These are phyloP conservation scores for Parazoanthus swiftii DNA, from an alignment of 92 coral and sea anemone species.

Conservation along the genomic window DNA sequence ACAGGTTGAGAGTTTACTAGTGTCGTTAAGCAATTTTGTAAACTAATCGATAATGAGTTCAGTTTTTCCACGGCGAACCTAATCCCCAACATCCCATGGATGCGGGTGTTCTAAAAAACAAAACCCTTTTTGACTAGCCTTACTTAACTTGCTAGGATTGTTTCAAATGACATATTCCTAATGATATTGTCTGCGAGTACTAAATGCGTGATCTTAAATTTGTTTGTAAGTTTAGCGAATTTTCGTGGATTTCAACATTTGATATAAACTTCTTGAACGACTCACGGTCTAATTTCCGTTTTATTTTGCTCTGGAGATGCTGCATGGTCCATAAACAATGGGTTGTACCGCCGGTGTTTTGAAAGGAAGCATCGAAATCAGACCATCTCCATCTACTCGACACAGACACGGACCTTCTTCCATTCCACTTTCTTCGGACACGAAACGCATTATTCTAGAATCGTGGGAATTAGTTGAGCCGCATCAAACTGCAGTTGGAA, in stretches of 20 bases:
- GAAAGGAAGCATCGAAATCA: background rate
- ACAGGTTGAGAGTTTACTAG: too few relatives aligned
- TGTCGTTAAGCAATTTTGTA: background rate
- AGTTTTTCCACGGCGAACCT: background rate
- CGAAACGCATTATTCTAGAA: slow-evolving; percentile 42
- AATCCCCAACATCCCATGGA: too few relatives aligned
- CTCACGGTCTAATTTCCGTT: background rate
- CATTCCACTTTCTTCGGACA: slow-evolving; percentile 47
- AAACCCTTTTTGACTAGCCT: background rate
- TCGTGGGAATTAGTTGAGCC: slow-evolving; percentile 66
- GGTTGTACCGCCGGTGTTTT: slow-evolving; percentile 29
- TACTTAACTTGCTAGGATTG: too few relatives aligned
- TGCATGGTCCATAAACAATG: background rate
- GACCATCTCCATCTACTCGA: background rate
- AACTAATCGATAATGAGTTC: background rate
- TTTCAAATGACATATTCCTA: background rate
- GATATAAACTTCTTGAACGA: too few relatives aligned
- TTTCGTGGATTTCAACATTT: background rate
- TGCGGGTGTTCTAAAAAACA: background rate
- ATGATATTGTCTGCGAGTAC: background rate
- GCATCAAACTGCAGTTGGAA: slow-evolving; percentile 59
- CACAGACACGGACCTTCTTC: background rate
- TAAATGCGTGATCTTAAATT: background rate
- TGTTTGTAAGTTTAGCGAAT: too few relatives aligned
- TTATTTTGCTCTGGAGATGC: background rate